Evolutionary conservation across 1,140 invertebrate genomes (phyloP).

Genomic region (Mercenaria mercenaria): DNA sequence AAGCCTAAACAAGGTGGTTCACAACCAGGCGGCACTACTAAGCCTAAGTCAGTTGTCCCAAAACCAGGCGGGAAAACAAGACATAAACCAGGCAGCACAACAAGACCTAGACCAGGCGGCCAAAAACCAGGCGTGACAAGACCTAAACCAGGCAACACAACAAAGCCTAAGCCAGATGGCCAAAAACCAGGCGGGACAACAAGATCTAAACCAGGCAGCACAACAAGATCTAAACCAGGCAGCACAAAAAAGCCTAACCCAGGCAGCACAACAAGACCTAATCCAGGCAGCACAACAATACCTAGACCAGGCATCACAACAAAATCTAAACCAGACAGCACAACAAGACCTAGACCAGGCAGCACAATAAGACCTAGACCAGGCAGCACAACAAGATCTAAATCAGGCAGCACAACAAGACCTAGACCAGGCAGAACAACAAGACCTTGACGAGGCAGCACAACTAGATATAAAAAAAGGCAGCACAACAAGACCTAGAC

Average conservation of each 20-base stretch:
- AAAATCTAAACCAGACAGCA: conserved; percentile 40
- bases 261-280: background rate
- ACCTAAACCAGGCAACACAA: conserved; percentile 44
- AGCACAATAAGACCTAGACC: conserved; percentile 29
- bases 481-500: conserved; percentile 24
- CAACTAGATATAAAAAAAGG: conserved; percentile 24
- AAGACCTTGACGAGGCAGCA: background rate
- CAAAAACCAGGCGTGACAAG: conserved; percentile 39
- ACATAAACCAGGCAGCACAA: conserved; percentile 50
- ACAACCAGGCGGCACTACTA: conserved; percentile 37
- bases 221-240: conserved; percentile 27
- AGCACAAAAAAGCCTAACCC: conserved; percentile 14
- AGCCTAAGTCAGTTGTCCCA: background rate
- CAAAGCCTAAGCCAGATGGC: conserved; percentile 36
- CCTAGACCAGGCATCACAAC: background rate
- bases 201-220: conserved; percentile 48
- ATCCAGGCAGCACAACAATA: conserved; percentile 5
- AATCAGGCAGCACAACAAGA: background rate
- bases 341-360: conserved; percentile 30
- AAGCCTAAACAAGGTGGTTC: no score
- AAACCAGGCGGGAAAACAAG: conserved; percentile 36
- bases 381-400: conserved; percentile 52
- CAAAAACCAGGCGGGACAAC: conserved; percentile 46
- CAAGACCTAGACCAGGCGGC: conserved; percentile 21
- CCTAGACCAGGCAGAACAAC: conserved; percentile 1